Evolutionary conservation across 2,797 vertebrate genomes (phyloP).

Genomic region (Trachops cirrhosus): DNA sequence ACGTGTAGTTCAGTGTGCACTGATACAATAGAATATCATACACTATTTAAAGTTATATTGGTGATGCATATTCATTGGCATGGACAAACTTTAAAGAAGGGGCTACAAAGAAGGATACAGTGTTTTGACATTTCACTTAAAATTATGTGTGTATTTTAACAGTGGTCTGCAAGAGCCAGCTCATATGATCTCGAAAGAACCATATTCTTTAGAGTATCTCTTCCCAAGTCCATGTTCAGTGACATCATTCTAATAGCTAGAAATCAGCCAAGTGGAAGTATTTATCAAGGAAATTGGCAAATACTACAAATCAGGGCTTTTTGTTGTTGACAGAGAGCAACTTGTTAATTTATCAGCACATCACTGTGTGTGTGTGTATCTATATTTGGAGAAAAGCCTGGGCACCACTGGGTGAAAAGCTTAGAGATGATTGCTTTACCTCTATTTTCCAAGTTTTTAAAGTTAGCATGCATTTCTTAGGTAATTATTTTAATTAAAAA

Average conservation of each 20-base stretch:
- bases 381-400: not conserved
- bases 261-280: constrained; percentile 25
- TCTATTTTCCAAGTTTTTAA: not conserved
- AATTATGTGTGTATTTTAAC: constrained; percentile 25
- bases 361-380: not conserved
- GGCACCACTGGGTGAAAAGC: not conserved
- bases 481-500: not conserved
- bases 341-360: not conserved
- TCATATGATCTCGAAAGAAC: not conserved
- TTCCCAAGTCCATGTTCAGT: constrained; percentile 21
- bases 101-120: not conserved
- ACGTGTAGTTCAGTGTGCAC: not conserved
- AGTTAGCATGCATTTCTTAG: not conserved
- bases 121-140: constrained; percentile 27
- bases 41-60: constrained; percentile 1
- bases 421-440: not conserved
- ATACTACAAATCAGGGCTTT: not conserved
- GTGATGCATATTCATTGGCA: not conserved
- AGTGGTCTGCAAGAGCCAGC: not conserved
- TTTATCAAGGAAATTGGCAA: constrained; percentile 42
- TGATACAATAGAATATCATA: not conserved
- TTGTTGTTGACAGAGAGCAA: not conserved
- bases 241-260: not conserved
- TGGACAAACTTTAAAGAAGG: constrained; percentile 28
- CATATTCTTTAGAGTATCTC: constrained; percentile 15